Conservation (phyloP, 2,888 invertebrate species). For the Formica aserva region DNA sequence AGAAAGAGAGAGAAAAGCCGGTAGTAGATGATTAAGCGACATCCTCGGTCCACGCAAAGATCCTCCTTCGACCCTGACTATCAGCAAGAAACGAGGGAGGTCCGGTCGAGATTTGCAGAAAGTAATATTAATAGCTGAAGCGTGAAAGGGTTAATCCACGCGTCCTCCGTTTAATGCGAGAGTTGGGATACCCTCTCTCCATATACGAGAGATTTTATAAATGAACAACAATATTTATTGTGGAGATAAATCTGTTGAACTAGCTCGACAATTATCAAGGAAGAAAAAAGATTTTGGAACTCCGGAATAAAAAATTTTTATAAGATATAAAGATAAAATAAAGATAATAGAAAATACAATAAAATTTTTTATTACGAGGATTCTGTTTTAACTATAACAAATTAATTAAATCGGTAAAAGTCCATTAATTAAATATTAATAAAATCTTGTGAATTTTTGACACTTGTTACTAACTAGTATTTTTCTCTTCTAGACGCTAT, state of each 20-base stretch:
- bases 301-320: not conserved
- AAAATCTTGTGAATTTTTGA: not conserved
- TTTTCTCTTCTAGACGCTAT: not conserved
- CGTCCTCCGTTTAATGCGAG: conserved; percentile 18
- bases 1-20: not conserved
- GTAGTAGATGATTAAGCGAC: conserved; percentile 43
- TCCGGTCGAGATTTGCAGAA: conserved; percentile 71
- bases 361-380: not conserved
- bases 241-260: not conserved
- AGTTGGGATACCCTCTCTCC: not conserved
- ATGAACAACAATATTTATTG: conserved; percentile 16
- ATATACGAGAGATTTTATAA: conserved; percentile 20
- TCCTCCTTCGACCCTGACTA: conserved; percentile 31
- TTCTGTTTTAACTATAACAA: not conserved
- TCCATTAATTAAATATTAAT: not conserved
- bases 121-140: conserved; percentile 78
- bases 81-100: conserved; percentile 12
- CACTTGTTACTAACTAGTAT: not conserved
- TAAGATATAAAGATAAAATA: not conserved
- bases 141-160: conserved; percentile 60
- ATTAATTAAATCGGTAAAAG: conserved; percentile 11
- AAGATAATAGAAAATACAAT: not conserved
- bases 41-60: conserved; percentile 22
- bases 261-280: not conserved
- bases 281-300: not conserved